These are phyloP conservation scores for Darevskia mixta DNA, from an alignment of 2,797 vertebrate species.

Conservation along the genomic window DNA sequence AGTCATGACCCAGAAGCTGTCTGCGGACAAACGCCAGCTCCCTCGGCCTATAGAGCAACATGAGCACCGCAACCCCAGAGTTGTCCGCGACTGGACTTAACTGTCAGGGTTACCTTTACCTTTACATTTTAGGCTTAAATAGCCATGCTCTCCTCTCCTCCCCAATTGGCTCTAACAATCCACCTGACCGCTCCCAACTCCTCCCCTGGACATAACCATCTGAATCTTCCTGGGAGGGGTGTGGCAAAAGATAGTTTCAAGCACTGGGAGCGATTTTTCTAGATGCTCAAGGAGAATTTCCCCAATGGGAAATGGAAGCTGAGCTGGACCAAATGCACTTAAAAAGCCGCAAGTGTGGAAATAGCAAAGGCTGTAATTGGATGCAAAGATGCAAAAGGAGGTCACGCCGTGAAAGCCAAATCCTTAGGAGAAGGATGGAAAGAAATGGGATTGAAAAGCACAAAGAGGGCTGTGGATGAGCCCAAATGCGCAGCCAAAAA, in stretches of 20 bases:
- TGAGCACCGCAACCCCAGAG: too few relatives aligned
- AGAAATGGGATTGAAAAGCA: neutral
- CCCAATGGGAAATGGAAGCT: neutral
- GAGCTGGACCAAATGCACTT: neutral
- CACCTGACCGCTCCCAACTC: too few relatives aligned
- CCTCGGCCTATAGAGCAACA: too few relatives aligned
- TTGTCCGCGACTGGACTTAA: too few relatives aligned
- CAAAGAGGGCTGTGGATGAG: neutral
- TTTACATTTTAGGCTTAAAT: too few relatives aligned
- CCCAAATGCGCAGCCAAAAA: neutral
- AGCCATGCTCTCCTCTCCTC: too few relatives aligned
- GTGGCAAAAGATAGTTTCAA: neutral
- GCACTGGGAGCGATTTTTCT: neutral
- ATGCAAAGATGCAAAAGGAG: neutral
- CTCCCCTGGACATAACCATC: too few relatives aligned
- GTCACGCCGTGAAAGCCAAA: neutral
- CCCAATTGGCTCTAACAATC: too few relatives aligned
- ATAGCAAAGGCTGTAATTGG: neutral
- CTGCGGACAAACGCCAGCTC: too few relatives aligned
- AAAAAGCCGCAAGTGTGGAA: conserved; percentile 14
- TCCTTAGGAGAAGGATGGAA: neutral
- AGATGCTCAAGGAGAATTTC: neutral
- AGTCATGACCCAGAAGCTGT: too few relatives aligned
- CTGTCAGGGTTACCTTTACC: too few relatives aligned
- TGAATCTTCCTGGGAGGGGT: too few relatives aligned